Evolutionary conservation across 1,140 invertebrate genomes (phyloP).

Genomic region (Dendrolimus punctatus): DNA sequence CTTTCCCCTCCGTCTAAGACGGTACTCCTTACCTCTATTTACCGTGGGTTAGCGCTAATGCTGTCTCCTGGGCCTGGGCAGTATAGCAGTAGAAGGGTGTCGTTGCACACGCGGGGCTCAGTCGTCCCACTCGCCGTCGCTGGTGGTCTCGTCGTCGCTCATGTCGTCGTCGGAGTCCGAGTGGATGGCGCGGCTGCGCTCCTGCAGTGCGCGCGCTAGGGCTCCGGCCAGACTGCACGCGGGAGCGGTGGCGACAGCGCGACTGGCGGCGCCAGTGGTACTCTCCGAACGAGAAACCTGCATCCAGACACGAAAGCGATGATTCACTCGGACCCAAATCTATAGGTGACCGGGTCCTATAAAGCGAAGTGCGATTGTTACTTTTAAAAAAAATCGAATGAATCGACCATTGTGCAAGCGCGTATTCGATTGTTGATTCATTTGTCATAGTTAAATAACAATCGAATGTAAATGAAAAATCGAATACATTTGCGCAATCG

Average conservation of each 20-base stretch:
- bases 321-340: no score
- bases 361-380: no score
- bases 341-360: no score
- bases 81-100: not conserved
- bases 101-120: constrained; percentile 23
- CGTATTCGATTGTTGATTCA: no score
- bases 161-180: constrained; percentile 74
- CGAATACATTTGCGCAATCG: no score
- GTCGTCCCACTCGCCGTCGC: constrained; percentile 82
- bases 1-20: no score
- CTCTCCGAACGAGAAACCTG: constrained; percentile 26
- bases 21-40: no score
- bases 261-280: constrained; percentile 11
- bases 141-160: constrained; percentile 72
- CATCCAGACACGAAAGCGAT: not conserved
- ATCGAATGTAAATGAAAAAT: no score
- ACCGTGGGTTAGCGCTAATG: not conserved
- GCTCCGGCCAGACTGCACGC: constrained; percentile 83
- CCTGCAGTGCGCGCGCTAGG: constrained; percentile 82
- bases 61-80: not conserved
- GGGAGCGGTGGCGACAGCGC: constrained; percentile 21
- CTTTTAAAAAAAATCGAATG: no score
- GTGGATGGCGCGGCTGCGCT: constrained; percentile 80
- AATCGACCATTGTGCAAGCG: no score
- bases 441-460: no score